Evolutionary conservation across 2,113 vertebrate species (phyloP).

Genomic region (Aythya baeri): DNA sequence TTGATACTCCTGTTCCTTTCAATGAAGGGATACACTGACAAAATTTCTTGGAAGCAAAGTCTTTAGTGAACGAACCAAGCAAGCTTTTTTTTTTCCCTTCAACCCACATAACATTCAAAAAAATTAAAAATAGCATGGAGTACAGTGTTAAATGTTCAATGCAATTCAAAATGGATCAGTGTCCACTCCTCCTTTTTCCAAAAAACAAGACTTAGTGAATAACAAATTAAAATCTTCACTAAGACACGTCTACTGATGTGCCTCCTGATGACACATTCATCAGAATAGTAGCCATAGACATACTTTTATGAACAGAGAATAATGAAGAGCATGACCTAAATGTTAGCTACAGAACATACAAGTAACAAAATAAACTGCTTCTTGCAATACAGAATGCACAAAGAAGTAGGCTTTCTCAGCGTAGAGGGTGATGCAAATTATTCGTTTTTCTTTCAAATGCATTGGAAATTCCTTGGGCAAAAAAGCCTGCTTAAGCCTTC

Average conservation of each 20-base stretch:
- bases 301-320: neutral
- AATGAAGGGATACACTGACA: neutral
- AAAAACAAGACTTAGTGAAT: neutral
- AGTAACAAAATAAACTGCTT: neutral
- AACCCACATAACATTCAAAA: accelerated
- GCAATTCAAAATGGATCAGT: neutral
- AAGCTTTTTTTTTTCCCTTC: neutral
- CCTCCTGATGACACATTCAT: neutral
- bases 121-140: neutral
- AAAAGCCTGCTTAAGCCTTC: neutral
- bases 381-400: neutral
- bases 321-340: neutral
- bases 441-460: neutral
- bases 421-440: neutral
- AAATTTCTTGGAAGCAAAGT: neutral
- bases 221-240: neutral
- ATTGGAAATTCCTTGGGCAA: neutral
- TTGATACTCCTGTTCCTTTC: neutral
- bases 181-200: accelerated
- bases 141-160: neutral
- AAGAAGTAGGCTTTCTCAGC: neutral
- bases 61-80: neutral
- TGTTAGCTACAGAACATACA: neutral
- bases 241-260: neutral
- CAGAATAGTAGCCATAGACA: neutral